Evolutionary conservation across 2,888 invertebrate species (phyloP).

Genomic region (Chrysotoxum bicinctum): DNA sequence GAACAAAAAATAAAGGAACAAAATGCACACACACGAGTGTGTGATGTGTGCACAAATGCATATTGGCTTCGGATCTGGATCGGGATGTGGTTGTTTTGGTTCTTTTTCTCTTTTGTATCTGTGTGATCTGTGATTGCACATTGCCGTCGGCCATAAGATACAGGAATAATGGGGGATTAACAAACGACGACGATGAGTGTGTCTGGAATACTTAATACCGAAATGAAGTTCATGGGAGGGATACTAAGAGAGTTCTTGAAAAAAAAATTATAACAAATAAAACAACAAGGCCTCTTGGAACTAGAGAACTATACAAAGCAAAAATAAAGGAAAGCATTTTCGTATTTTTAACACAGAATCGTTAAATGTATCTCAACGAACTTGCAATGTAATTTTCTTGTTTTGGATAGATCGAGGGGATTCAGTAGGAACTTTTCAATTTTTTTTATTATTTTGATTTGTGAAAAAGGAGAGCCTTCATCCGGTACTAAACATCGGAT

Average conservation of each 20-base stretch:
- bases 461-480: constrained; percentile 30
- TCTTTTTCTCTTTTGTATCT: constrained; percentile 27
- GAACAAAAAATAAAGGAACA: constrained; percentile 3
- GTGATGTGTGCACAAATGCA: constrained; percentile 50
- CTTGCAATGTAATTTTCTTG: constrained; percentile 22
- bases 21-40: constrained; percentile 45
- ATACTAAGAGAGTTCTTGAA: constrained; percentile 4
- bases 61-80: constrained; percentile 42
- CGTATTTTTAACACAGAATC: constrained; percentile 29
- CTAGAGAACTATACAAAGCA: background rate
- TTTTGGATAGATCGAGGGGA: background rate
- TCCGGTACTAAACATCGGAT: constrained; percentile 16
- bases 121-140: constrained; percentile 64
- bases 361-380: constrained; percentile 39
- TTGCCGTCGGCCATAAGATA: constrained; percentile 23
- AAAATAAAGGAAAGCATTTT: constrained; percentile 37
- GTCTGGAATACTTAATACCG: constrained; percentile 62
- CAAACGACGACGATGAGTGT: constrained; percentile 37
- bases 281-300: constrained; percentile 46
- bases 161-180: constrained; percentile 19
- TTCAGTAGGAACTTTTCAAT: background rate
- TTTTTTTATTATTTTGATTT: constrained; percentile 6
- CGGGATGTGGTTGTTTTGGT: constrained; percentile 14
- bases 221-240: constrained; percentile 54
- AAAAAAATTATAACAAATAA: constrained; percentile 16